These are phyloP conservation scores for Apteryx owenii DNA, from an alignment of 2,113 vertebrate genomes.

Conservation along the genomic window DNA sequence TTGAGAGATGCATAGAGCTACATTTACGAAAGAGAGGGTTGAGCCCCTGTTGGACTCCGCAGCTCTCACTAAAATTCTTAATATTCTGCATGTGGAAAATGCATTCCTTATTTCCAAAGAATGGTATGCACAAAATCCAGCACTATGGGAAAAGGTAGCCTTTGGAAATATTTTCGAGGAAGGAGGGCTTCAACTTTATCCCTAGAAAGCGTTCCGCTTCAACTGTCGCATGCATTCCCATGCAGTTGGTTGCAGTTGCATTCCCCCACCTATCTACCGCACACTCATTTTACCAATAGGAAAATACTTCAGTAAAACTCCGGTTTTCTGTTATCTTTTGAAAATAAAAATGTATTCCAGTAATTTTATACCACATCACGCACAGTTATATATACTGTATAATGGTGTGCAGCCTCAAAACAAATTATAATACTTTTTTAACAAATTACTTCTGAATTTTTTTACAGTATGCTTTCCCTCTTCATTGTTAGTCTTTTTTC, in stretches of 20 bases:
- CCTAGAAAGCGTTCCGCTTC: neutral
- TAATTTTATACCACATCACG: neutral
- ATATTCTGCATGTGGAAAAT: neutral
- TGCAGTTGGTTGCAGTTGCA: neutral
- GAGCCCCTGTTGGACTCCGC: neutral
- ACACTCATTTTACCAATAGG: neutral
- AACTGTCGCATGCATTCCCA: rapidly evolving
- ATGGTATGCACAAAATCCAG: neutral
- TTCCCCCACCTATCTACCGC: neutral
- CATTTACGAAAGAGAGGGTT: neutral
- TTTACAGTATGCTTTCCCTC: neutral
- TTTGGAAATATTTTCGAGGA: neutral
- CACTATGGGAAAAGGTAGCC: neutral
- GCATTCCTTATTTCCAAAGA: neutral
- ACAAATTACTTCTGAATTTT: neutral
- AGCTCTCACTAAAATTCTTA: neutral
- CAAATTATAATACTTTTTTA: neutral
- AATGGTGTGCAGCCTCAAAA: too few relatives aligned
- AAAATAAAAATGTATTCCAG: neutral
- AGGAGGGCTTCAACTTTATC: neutral
- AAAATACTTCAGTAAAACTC: neutral
- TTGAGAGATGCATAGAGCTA: neutral
- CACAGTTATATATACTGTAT: neutral
- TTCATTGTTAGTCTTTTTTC: neutral
- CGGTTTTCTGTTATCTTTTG: neutral